phyloP scores from a whole-genome alignment of 2,888 invertebrate species.

The Euproctis similis region DNA sequence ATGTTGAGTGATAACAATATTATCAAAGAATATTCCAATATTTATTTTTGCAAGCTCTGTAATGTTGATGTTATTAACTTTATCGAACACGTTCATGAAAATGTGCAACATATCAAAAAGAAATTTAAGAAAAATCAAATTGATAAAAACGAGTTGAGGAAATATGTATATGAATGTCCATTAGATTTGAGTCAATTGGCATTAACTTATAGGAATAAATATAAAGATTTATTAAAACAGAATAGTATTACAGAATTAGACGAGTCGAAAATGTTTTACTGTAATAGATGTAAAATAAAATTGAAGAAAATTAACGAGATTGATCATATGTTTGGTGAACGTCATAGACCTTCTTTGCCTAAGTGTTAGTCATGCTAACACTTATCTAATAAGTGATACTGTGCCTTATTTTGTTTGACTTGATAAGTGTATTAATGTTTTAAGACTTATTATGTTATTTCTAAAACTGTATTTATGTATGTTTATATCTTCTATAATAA shows the following conservation, averaged over 20 bases:
- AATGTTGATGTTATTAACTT: background rate
- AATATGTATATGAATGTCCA: conserved; percentile 1
- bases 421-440: no score
- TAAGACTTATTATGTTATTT: no score
- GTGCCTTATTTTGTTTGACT: no score
- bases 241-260: conserved; percentile 1
- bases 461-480: no score
- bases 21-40: background rate
- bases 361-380: no score
- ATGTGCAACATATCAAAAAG: background rate
- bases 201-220: background rate
- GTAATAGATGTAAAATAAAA: background rate
- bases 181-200: background rate
- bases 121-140: background rate
- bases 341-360: background rate
- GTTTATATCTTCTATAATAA: no score
- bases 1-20: background rate
- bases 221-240: background rate
- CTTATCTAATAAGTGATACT: no score
- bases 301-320: conserved; percentile 3
- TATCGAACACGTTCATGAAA: conserved; percentile 1
- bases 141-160: background rate
- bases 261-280: background rate
- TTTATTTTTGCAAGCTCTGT: conserved; percentile 2
- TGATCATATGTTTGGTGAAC: conserved; percentile 6